Conservation (phyloP, 2,113 vertebrate genomes). For the Osmerus eperlanus region DNA sequence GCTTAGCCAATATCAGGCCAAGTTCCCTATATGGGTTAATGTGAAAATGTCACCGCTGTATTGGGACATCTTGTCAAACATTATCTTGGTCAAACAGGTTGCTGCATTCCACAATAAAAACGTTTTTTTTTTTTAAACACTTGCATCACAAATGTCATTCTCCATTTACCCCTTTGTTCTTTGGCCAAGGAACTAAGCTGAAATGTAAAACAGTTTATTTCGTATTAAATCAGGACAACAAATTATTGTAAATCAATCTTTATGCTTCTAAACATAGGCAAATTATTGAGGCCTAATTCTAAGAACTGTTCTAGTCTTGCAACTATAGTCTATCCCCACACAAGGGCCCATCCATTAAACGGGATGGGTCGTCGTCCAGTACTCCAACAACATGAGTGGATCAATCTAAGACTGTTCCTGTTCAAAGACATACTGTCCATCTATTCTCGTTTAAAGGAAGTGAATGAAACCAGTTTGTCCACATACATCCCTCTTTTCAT, state of each 20-base stretch:
- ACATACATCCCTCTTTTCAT: too few relatives aligned
- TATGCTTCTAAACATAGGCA: not conserved
- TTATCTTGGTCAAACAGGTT: constrained; percentile 25
- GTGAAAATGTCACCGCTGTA: constrained; percentile 38
- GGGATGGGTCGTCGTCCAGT: too few relatives aligned
- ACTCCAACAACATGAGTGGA: too few relatives aligned
- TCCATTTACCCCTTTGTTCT: constrained; percentile 47
- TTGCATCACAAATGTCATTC: not conserved
- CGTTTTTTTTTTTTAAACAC: not conserved
- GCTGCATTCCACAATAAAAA: not conserved
- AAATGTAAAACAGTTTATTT: constrained; percentile 27
- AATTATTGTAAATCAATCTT: not conserved
- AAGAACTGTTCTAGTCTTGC: too few relatives aligned
- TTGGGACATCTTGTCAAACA: constrained; percentile 8
- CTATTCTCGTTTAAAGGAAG: too few relatives aligned
- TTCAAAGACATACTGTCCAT: too few relatives aligned
- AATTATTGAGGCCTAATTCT: not conserved
- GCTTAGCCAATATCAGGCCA: constrained; percentile 44
- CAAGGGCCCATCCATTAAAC: too few relatives aligned
- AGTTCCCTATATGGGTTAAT: constrained; percentile 41
- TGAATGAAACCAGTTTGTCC: too few relatives aligned
- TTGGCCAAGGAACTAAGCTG: constrained; percentile 44
- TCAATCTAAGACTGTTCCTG: too few relatives aligned
- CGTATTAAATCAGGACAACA: not conserved
- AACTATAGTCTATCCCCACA: too few relatives aligned